Base-by-base conservation (phyloP, 2,797 vertebrate genomes). In the Limosa lapponica region DNA sequence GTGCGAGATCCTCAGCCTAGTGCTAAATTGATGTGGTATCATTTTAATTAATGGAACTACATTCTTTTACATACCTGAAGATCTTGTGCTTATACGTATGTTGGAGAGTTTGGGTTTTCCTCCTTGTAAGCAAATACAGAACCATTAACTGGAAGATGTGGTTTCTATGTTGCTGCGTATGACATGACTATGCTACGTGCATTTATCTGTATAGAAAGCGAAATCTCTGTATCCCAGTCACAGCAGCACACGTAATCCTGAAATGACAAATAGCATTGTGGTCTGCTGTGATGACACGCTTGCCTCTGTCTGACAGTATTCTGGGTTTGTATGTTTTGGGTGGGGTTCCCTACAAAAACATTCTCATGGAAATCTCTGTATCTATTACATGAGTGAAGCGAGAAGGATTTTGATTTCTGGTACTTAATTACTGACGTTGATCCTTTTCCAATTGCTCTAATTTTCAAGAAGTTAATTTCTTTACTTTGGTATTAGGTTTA, bases 391-490 rank as follows among this genome's bases (percentile, higher is more conserved):
- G 34, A 95, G 46, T 87, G 44, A 91, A 70, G 57, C 4, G 24
- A 93, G 83, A 94, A 94, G 62, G 61, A 57, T 89, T 95, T 93
- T 79, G 37, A 72, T 62, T 83, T 97, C 82, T 55, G 77, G 73
- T 95, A 95, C 82, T 81, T 90, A 46, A 81, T 87, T 91, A 79
- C 93, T 97, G 88, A 92, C 92, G 54, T 55, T 89, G 82, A 90
- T 96, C 93, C 85, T 93, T 97, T 97, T 95, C 87, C 94, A 96
- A 12, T 93, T 94, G 64, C 91, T 97, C 91, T 96, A 25, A 93
- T 96, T 95, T 95, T 97, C 83, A 95, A 87, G 59, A 97, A 96
- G 72, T 97, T 89, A 90, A 85, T 96, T 92, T 95, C 95, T 96
- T 90, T 94, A 89, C 89, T 96, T 96, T 94, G 61, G 25, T 89